Evolutionary conservation across 2,888 invertebrate genomes (phyloP), one percentile per base, ranked within the genome.

Genomic region (Omphaloscelis lunosa): DNA sequence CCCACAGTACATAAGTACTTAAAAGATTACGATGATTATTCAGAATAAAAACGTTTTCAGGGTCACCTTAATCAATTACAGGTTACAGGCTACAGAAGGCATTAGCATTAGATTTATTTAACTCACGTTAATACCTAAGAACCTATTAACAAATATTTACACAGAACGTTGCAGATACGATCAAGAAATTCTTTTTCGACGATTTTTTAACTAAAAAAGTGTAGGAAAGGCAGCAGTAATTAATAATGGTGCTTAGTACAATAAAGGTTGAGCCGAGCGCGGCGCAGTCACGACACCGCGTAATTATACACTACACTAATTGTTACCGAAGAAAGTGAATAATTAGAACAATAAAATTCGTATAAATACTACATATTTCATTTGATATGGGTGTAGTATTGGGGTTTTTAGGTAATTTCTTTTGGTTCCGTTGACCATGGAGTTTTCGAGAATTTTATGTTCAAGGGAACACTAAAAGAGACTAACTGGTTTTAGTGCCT

Each of bases 301-400:
- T 76, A 85, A 88, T 87, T 88, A 88, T 83, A 86, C 72, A 80
- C 76, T 83, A 84, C 83, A 88, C 83, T 86, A 86, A 88, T 88
- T 87, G 84, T 86, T 82, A 86, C 73, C 77, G 85, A 83, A 82
- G 86, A 82, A 80, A 83, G 80, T 86, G 88, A 88, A 87, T 88
- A 88, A 87, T 86, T 86, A 77, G 77, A 58, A 62, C 72, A 87
- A 85, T 88, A 88, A 83, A 86, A 88, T 79, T 85, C 72, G 85
- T 83, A 88, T 88, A 87, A 88, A 88, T 87, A 79, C 58, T 56
- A 78, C 68, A 88, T 88, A 80, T 79, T 88, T 86, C 78, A 84
- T 84, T 77, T 80, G 69, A 53, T 85, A 79, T 76, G 77, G 65
- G 20, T 72, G 67, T 69, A 15, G 51, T 39, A 48, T 72, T 74